phyloP scores from a whole-genome alignment of 35 echinoderm and acorn worm genomes.

The Diadema setosum region DNA sequence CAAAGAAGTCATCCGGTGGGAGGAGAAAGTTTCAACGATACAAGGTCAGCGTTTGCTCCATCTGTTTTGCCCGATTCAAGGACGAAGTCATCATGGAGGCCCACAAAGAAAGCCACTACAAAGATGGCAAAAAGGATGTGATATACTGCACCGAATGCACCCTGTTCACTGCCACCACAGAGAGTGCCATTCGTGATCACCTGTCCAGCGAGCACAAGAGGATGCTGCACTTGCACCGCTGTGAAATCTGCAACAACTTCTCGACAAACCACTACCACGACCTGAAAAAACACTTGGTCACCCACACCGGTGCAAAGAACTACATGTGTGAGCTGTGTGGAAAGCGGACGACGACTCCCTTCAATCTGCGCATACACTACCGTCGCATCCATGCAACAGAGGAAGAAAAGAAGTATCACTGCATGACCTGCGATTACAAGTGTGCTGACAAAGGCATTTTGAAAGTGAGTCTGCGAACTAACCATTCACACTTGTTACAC shows the following conservation, averaged over 20 bases:
- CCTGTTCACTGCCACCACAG: background rate
- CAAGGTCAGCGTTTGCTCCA: slow-evolving; percentile 40
- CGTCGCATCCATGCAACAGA: slow-evolving; percentile 75
- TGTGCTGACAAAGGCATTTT: slow-evolving; percentile 85
- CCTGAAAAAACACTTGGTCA: slow-evolving; percentile 86
- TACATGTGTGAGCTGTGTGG: slow-evolving; percentile 87
- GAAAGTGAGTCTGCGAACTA: slow-evolving; percentile 20
- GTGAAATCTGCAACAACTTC: slow-evolving; percentile 67
- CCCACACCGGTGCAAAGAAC: slow-evolving; percentile 66
- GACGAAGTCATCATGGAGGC: slow-evolving; percentile 34
- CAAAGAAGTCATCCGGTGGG: background rate
- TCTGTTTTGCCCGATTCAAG: slow-evolving; percentile 62
- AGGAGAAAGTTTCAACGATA: background rate
- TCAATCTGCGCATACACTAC: slow-evolving; percentile 80
- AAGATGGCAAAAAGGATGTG: slow-evolving; percentile 16
- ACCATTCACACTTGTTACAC: too few relatives aligned
- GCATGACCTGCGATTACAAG: slow-evolving; percentile 52
- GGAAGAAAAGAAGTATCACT: slow-evolving; percentile 63
- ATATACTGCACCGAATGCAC: slow-evolving; percentile 79
- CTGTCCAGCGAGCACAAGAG: slow-evolving; percentile 56
- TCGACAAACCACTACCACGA: slow-evolving; percentile 69
- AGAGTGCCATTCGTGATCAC: slow-evolving; percentile 23
- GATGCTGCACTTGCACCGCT: slow-evolving; percentile 66
- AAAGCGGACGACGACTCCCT: slow-evolving; percentile 64
- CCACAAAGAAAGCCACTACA: slow-evolving; percentile 43